phyloP scores from a whole-genome alignment of 2,113 vertebrate genomes.

The Menura novaehollandiae region DNA sequence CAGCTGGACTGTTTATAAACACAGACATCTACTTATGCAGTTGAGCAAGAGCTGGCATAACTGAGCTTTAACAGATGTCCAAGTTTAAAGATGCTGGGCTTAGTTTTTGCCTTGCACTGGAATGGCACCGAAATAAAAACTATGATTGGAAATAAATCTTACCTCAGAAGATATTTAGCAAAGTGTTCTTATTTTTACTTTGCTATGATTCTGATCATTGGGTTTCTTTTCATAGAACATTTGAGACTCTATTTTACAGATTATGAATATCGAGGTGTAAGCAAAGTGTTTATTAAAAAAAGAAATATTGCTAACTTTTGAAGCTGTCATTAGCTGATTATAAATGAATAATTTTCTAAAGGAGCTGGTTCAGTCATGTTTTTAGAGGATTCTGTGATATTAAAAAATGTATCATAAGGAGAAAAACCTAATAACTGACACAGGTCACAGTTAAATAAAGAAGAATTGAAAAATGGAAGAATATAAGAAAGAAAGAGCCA shows the following conservation, averaged over 20 bases:
- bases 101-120: neutral
- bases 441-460: constrained; percentile 20
- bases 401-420: neutral
- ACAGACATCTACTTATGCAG: neutral
- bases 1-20: neutral
- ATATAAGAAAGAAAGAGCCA: constrained; percentile 2
- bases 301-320: neutral
- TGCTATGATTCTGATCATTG: neutral
- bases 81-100: neutral
- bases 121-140: neutral
- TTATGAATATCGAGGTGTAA: neutral
- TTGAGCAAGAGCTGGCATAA: neutral
- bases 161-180: neutral
- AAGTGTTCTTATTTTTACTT: neutral
- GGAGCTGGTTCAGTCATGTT: neutral
- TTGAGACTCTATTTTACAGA: neutral
- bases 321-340: neutral
- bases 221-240: neutral
- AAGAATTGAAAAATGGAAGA: constrained; percentile 31
- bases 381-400: neutral
- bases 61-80: neutral
- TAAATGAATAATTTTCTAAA: constrained; percentile 11
- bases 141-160: fast-evolving
- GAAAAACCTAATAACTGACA: neutral
- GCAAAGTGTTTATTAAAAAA: neutral